A percentile compares a stretch with the other conserved stretches of the same genome.
These are phyloP conservation scores for Pseudococcus longispinus DNA, from an alignment of 2,888 invertebrate species.

Conservation along the genomic window DNA sequence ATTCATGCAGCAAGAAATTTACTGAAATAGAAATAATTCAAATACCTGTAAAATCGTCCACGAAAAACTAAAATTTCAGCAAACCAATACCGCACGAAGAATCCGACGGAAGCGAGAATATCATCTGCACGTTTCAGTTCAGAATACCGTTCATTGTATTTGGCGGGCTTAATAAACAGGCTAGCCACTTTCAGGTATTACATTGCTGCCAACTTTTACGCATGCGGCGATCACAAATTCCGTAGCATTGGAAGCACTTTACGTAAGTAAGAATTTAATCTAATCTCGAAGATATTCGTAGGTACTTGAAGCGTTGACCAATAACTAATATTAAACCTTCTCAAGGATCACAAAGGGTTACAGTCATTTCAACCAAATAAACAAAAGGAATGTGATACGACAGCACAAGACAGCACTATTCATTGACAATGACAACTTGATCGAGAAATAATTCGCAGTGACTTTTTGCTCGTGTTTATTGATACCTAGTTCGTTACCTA, in stretches of 20 bases:
- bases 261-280: not conserved
- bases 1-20: not conserved
- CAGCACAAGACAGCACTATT: no score
- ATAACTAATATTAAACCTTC: not conserved
- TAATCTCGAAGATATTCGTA: not conserved
- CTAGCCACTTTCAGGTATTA: constrained; percentile 18
- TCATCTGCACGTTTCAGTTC: constrained; percentile 26
- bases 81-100: not conserved
- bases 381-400: no score
- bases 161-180: constrained; percentile 39
- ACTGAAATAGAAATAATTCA: not conserved
- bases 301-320: not conserved
- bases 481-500: no score
- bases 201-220: constrained; percentile 34
- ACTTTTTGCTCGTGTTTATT: no score
- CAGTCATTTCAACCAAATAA: no score
- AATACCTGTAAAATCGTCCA: not conserved
- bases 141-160: constrained; percentile 25
- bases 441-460: no score
- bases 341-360: not conserved
- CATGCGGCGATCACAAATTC: not conserved
- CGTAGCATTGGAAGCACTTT: not conserved
- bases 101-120: not conserved
- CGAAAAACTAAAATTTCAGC: not conserved
- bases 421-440: no score